Evolutionary conservation across 2,797 vertebrate species (phyloP).

Genomic region (Acipenser oxyrinchus): DNA sequence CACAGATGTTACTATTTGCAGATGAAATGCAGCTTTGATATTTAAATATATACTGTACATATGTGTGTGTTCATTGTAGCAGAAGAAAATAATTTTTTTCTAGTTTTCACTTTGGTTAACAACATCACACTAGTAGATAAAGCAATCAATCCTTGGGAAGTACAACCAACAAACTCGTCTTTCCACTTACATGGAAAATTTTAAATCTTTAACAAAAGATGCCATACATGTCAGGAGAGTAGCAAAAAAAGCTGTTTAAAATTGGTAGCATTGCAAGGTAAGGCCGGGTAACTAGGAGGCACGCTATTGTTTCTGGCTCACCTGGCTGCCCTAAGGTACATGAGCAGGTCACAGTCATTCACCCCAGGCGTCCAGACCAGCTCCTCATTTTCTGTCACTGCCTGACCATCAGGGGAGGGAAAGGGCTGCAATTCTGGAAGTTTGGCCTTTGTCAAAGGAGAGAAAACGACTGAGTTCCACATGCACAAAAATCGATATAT

Average conservation of each 20-base stretch:
- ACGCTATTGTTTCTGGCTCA: conserved; percentile 40
- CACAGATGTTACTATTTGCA: neutral
- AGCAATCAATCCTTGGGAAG: too few relatives aligned
- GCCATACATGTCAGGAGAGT: too few relatives aligned
- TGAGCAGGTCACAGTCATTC: conserved; percentile 97
- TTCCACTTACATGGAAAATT: too few relatives aligned
- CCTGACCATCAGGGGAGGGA: conserved; percentile 80
- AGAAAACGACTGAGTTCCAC: conserved; percentile 31
- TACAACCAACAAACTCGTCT: too few relatives aligned
- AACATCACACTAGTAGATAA: too few relatives aligned
- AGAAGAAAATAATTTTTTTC: neutral
- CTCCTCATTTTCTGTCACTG: conserved; percentile 92
- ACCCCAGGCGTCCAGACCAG: conserved; percentile 98
- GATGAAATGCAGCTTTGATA: neutral
- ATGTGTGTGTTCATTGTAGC: neutral
- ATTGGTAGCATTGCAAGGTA: too few relatives aligned
- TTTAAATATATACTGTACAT: neutral
- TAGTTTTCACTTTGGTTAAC: neutral
- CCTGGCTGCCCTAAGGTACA: conserved; percentile 97
- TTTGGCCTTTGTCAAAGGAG: conserved; percentile 71
- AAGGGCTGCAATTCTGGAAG: conserved; percentile 96
- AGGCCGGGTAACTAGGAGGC: neutral
- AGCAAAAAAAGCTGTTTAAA: too few relatives aligned
- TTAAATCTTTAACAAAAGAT: too few relatives aligned
- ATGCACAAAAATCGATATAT: conserved; percentile 28